Conservation (phyloP, 2,113 vertebrate species). For the Chelonoidis abingdonii region DNA sequence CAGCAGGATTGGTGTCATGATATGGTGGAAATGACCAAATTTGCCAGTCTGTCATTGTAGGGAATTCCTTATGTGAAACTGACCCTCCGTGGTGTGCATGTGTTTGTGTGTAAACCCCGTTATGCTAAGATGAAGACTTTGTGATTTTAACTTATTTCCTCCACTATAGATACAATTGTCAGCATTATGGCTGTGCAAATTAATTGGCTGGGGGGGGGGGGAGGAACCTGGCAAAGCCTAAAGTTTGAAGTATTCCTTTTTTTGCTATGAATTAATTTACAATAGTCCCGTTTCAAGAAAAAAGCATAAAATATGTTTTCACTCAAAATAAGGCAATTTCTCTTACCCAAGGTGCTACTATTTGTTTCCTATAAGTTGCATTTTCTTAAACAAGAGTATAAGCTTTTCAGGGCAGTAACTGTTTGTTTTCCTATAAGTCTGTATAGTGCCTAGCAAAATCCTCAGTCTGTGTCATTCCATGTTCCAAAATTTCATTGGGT, state of each 20-base stretch:
- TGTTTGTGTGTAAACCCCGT: neutral
- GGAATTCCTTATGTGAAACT: conserved; percentile 69
- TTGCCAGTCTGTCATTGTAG: conserved; percentile 59
- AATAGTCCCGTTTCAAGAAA: neutral
- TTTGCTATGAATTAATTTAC: neutral
- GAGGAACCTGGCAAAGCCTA: neutral
- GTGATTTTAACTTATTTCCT: neutral
- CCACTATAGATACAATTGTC: neutral
- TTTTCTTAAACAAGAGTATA: neutral
- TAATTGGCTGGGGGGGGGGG: neutral
- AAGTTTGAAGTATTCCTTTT: neutral
- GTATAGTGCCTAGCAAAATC: neutral
- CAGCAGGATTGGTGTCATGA: conserved; percentile 53
- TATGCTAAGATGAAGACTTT: neutral
- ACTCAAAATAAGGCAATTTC: neutral
- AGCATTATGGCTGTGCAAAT: neutral
- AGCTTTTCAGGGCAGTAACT: neutral
- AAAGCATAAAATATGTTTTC: neutral
- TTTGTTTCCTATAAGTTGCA: neutral
- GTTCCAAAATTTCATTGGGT: neutral
- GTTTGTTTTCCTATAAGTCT: neutral
- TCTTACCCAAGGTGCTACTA: neutral
- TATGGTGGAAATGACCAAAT: neutral
- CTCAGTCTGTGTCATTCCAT: neutral
- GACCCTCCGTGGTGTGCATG: conserved; percentile 32